Conservation (phyloP, 2,113 vertebrate genomes). For the Bambusicola thoracicus region DNA sequence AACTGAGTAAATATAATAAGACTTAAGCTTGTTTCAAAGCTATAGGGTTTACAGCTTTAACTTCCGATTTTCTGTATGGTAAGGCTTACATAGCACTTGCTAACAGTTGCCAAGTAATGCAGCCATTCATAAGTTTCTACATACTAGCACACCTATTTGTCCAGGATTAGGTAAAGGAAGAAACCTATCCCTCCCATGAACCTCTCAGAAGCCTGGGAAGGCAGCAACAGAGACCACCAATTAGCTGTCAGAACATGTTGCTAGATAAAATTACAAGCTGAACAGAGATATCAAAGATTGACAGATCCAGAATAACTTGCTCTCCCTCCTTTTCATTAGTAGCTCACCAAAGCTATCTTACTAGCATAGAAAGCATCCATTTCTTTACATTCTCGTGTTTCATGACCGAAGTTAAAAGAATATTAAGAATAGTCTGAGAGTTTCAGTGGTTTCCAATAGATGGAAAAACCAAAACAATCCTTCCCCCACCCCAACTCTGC, state of each 20-base stretch:
- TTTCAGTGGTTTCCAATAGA: background rate
- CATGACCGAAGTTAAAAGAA: background rate
- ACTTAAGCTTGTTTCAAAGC: background rate
- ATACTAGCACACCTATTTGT: background rate
- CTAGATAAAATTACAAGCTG: constrained; percentile 41
- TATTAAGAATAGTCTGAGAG: background rate
- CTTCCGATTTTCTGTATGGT: background rate
- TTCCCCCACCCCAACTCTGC: background rate
- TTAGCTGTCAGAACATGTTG: constrained; percentile 41
- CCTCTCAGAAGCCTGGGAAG: background rate
- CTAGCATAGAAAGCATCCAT: background rate
- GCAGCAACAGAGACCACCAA: background rate
- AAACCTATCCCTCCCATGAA: background rate
- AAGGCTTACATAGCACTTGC: background rate
- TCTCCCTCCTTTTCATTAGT: background rate
- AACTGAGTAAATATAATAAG: background rate
- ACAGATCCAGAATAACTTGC: constrained; percentile 39
- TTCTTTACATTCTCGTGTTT: background rate
- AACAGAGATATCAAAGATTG: constrained; percentile 45
- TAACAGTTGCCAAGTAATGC: background rate
- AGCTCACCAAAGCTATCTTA: background rate
- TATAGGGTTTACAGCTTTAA: background rate
- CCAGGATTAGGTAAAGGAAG: background rate
- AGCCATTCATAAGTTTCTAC: background rate
- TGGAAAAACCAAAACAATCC: background rate